Base-by-base conservation (phyloP, 2,888 invertebrate genomes). In the Machimus atricapillus region DNA sequence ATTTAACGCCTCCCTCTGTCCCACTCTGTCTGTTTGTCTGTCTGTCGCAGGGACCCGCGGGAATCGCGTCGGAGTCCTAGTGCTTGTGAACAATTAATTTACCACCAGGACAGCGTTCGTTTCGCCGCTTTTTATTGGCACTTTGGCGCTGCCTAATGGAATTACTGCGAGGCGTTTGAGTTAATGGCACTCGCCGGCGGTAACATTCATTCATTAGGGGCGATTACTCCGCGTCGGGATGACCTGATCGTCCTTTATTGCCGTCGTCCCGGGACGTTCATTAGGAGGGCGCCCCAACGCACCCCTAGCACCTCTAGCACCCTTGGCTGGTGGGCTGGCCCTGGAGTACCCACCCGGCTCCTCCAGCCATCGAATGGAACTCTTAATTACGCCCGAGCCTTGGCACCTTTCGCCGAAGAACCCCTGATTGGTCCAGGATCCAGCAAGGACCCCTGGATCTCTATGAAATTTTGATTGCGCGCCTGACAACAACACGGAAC, bases 181-280 rank as follows among this genome's bases (percentile, higher is more conserved):
- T 78, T 78, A 78, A 78, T 78, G 23, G 78, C 23, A 78, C 23
- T 40, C 78, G 78, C 76, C n/a, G 37, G 34, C 34, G n/a, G 37
- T 76, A 37, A 76, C 76, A 76, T 76, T 76, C 76, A 76, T 37
- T 76, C 76, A 76, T 76, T 76, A 76, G n/a, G n/a, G 76, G 8
- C 76, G 76, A 76, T 78, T 78, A 78, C 23, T 23, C 78, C 40
- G 12, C 43, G 37, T 23, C 37, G 43, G 43, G 78, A 78, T 78
- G 78, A 78, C 78, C 78, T 37, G 78, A 78, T 78, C 78, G 78
- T 78, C 43, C 78, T 78, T 34, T 77, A 40, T 37, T 77, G 40
- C 12, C n/a, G 9, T 77, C 40, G 5, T 37, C 19, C 40, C 8
- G 19, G 27, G 43, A 78, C 43, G 19, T 78, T 78, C 78, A 78